A percentile compares a stretch with the other conserved stretches of the same genome.
phyloP scores from a whole-genome alignment of 1,140 invertebrate species.

The Aphidius gifuensis region DNA sequence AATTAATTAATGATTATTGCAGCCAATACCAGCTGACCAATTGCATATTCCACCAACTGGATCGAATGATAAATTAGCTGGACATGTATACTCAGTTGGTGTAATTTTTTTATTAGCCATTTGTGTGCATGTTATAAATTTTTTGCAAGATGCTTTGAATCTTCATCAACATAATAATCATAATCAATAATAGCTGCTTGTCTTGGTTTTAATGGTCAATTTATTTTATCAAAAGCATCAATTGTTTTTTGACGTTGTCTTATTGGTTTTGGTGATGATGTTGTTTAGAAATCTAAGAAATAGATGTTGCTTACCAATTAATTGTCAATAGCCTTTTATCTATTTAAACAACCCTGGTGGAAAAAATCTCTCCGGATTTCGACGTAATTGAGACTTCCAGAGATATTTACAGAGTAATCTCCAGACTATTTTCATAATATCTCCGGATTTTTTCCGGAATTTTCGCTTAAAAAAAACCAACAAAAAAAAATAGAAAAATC shows the following conservation, averaged over 20 bases:
- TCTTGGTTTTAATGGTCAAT: slow-evolving; percentile 40
- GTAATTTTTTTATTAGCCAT: slow-evolving; percentile 73
- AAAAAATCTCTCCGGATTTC: too few relatives aligned
- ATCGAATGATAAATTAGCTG: slow-evolving; percentile 78
- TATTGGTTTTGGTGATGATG: slow-evolving; percentile 37
- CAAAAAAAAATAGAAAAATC: too few relatives aligned
- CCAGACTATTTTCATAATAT: too few relatives aligned
- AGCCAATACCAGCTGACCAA: slow-evolving; percentile 76
- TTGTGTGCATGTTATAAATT: slow-evolving; percentile 83
- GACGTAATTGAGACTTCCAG: too few relatives aligned
- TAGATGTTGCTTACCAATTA: too few relatives aligned
- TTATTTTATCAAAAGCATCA: slow-evolving; percentile 30
- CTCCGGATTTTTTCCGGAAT: too few relatives aligned
- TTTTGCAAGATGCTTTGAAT: slow-evolving; percentile 71
- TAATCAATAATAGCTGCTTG: slow-evolving; percentile 56
- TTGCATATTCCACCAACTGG: slow-evolving; percentile 86
- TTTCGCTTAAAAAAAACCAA: too few relatives aligned
- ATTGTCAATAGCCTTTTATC: too few relatives aligned
- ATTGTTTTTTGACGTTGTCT: slow-evolving; percentile 35
- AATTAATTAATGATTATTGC: slow-evolving; percentile 53
- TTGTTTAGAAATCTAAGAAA: too few relatives aligned
- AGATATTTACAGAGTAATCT: too few relatives aligned
- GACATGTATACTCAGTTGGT: slow-evolving; percentile 85
- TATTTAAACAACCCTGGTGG: too few relatives aligned
- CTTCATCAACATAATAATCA: slow-evolving; percentile 68